A percentile compares a stretch with the other conserved stretches of the same genome.
Evolutionary conservation across 30 jellyfish, hydroid and myxozoan genomes (phyloP).

Genomic region (Aurelia coerulea): DNA sequence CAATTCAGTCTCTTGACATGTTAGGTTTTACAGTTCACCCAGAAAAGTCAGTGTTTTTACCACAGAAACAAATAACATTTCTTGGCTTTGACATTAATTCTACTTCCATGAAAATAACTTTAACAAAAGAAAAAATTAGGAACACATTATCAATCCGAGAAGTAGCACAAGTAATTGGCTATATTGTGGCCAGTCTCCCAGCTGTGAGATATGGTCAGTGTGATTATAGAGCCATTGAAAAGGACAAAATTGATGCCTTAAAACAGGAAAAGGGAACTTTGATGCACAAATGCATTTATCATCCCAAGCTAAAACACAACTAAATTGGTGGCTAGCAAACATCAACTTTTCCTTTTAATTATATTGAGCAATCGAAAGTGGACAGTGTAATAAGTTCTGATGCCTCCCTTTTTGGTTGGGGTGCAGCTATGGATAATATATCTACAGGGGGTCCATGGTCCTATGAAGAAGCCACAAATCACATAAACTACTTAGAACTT

Average conservation of each 20-base stretch:
- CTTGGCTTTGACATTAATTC: too few relatives aligned
- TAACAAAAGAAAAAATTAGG: background rate
- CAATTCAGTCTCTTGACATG: too few relatives aligned
- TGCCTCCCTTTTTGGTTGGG: conserved; percentile 78
- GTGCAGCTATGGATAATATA: conserved; percentile 26
- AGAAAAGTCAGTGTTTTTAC: too few relatives aligned
- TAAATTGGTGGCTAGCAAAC: conserved; percentile 50
- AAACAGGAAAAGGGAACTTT: conserved; percentile 29
- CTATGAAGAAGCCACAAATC: conserved; percentile 16
- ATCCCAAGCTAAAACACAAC: background rate
- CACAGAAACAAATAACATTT: too few relatives aligned
- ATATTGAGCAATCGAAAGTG: conserved; percentile 10
- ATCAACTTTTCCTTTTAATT: background rate
- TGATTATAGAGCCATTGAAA: conserved; percentile 31
- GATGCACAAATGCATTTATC: conserved; percentile 40
- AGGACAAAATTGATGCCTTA: conserved; percentile 30
- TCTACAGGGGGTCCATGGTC: conserved; percentile 72
- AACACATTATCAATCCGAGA: conserved; percentile 6
- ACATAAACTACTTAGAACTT: too few relatives aligned
- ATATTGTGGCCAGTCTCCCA: conserved; percentile 31
- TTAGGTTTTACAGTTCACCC: too few relatives aligned
- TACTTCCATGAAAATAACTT: background rate
- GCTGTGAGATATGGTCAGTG: conserved; percentile 48
- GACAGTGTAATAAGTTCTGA: conserved; percentile 38
- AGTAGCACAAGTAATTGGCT: conserved; percentile 39